Evolutionary conservation across 35 echinoderm and acorn worm genomes (phyloP).

Genomic region (Heliocidaris erythrogramma): DNA sequence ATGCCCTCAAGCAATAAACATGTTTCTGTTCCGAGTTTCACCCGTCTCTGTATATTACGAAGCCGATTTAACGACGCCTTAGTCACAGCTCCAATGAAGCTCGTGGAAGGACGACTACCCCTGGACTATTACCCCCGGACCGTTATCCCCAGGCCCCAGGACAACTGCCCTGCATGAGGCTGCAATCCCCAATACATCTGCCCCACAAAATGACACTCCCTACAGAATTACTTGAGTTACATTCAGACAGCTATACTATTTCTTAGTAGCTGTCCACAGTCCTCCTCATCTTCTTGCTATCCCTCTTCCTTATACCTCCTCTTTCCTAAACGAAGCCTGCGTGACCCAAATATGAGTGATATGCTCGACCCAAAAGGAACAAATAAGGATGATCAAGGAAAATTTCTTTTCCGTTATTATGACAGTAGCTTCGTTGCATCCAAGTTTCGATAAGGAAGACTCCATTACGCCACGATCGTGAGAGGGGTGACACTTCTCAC

Average conservation of each 20-base stretch:
- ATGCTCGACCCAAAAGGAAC: neutral
- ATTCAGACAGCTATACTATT: too few relatives aligned
- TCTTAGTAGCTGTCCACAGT: too few relatives aligned
- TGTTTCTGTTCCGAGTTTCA: neutral
- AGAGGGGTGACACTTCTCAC: neutral
- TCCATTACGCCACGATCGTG: neutral
- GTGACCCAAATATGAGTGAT: neutral
- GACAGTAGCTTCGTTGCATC: neutral
- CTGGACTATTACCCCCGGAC: too few relatives aligned
- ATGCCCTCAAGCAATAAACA: neutral
- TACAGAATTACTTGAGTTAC: too few relatives aligned
- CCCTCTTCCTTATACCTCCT: neutral
- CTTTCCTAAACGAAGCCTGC: neutral
- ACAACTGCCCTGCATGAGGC: too few relatives aligned
- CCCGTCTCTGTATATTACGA: neutral
- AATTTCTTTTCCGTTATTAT: neutral
- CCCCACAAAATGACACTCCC: too few relatives aligned
- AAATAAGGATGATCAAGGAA: neutral
- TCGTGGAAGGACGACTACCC: too few relatives aligned
- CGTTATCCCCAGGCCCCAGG: too few relatives aligned
- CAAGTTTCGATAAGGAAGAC: neutral
- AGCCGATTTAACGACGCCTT: too few relatives aligned
- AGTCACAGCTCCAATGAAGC: too few relatives aligned
- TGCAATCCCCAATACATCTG: too few relatives aligned
- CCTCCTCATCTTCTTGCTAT: neutral